Evolutionary conservation across 2,797 vertebrate species (phyloP).

Genomic region (Cichlasoma orientale): DNA sequence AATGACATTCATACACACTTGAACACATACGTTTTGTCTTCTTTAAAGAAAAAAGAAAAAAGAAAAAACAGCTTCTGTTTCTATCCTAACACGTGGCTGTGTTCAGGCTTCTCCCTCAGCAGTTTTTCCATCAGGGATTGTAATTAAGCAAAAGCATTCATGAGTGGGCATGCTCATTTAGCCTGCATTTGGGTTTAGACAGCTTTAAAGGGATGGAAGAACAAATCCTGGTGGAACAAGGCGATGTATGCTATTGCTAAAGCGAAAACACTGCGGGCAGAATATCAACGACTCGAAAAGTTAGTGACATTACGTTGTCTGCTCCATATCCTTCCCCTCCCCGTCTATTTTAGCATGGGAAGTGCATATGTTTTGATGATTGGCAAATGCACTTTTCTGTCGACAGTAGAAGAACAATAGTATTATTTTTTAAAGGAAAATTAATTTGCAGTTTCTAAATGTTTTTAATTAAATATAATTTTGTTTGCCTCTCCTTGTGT

Average conservation of each 20-base stretch:
- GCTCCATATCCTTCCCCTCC: background rate
- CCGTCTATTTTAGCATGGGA: background rate
- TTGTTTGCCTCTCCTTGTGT: background rate
- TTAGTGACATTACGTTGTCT: conserved; percentile 28
- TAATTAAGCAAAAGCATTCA: conserved; percentile 80
- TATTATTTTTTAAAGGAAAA: background rate
- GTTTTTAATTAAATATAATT: background rate
- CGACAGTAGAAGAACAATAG: background rate
- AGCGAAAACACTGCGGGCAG: conserved; percentile 53
- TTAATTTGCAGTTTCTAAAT: background rate
- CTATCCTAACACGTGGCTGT: conserved; percentile 17
- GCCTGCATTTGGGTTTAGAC: conserved; percentile 61
- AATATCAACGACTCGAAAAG: conserved; percentile 67
- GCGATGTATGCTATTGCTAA: conserved; percentile 51
- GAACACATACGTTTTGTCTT: conserved; percentile 46
- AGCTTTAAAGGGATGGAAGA: conserved; percentile 74
- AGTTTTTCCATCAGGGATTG: conserved; percentile 73
- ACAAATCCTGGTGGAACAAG: conserved; percentile 74
- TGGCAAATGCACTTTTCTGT: background rate
- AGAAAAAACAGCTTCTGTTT: conserved; percentile 16
- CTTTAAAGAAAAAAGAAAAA: conserved; percentile 1
- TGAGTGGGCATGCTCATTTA: conserved; percentile 76
- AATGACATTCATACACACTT: conserved; percentile 48
- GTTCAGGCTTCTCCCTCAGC: conserved; percentile 54
- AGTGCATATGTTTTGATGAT: background rate